Conservation (phyloP, 2,113 vertebrate species). For the Irena cyanogastra region DNA sequence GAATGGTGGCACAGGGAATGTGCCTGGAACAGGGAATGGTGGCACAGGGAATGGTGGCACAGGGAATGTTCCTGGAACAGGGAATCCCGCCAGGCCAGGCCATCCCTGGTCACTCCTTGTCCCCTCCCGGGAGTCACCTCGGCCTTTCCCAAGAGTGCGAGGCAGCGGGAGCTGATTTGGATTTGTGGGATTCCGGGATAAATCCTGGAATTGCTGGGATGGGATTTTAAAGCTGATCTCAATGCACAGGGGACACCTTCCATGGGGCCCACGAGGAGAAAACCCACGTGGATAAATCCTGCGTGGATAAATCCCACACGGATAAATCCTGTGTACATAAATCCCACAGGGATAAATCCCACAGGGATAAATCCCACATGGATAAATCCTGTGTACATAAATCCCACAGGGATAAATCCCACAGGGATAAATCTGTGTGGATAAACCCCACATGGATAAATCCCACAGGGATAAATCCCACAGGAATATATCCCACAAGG, state of each 20-base stretch:
- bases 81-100: not conserved
- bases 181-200: accelerated
- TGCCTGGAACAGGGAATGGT: no score
- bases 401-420: accelerated
- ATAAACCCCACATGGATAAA: not conserved
- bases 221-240: not conserved
- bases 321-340: accelerated
- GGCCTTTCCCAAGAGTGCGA: not conserved
- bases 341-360: not conserved
- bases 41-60: not conserved
- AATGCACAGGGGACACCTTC: not conserved
- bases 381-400: not conserved
- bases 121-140: not conserved
- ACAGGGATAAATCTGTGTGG: not conserved
- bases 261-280: not conserved
- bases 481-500: accelerated
- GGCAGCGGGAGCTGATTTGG: not conserved
- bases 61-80: no score
- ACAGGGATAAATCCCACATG: accelerated
- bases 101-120: not conserved
- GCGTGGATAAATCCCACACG: accelerated
- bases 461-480: accelerated
- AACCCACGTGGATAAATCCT: not conserved
- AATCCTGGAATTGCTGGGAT: not conserved
- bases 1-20: no score